Evolutionary conservation across 2,113 vertebrate genomes (phyloP), one percentile per base, ranked within the genome.

Genomic region (Tetraodon nigroviridis): DNA sequence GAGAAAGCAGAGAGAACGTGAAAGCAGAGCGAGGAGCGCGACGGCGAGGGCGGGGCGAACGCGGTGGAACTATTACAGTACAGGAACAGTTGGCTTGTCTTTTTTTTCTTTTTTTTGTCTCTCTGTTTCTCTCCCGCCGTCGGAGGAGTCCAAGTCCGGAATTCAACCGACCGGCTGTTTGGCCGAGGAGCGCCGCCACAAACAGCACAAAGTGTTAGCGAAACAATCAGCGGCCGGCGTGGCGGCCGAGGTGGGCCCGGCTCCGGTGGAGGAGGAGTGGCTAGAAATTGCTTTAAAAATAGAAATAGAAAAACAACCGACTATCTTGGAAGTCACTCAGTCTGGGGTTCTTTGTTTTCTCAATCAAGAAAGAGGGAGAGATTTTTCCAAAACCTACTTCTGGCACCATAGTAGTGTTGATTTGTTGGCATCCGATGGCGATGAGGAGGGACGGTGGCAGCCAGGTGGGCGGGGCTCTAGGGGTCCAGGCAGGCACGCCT

Each of bases 401-500:
- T 88, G 88, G 89, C 83, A 89, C 89, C 86, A 78, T 89, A 79
- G 82, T 81, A 81, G 84, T 79, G 81, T 80, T 72, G 81, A 84
- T 77, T 85, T 40, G 75, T 81, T 78, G 81, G 65, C 56, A 54
- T 84, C 66, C 67, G 61, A 75, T 71, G 72, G 83, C 78, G 58
- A 78, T 64, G 77, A 79, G 52, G 68, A 67, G 76, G 55, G 76
- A 64, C 4, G 41, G 52, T 40, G 14, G 44, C 6, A 17, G 14
- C 6, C 16, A 17, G 2, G 44, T 16, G 13, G 6, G 13, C 5
- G 44, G 57, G 14, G 69, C 68, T 81, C 89, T 95, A 98, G 86
- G 95, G 93, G 88, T 96, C 94, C 44, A 93, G 91, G 88, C 93
- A 91, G 68, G 86, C 89, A 76, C 91, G 89, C 77, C 92, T 87